Evolutionary conservation across 2,888 invertebrate species (phyloP).

Genomic region (Druceiella hillmani): DNA sequence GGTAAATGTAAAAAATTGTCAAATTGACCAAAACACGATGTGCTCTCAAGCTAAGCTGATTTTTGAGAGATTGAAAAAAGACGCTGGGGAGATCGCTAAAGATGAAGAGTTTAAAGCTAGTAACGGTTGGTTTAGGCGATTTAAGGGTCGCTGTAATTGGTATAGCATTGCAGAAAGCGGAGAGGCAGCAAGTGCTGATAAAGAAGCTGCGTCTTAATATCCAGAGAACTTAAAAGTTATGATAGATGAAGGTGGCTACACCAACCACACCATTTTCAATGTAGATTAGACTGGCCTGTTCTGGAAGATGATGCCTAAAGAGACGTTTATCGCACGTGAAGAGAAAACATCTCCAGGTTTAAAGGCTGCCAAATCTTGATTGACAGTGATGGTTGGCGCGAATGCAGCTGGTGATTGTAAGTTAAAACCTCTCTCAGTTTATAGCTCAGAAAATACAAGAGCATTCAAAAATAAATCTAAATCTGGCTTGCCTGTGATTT

Average conservation of each 20-base stretch:
- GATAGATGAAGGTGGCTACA: too few relatives aligned
- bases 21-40: too few relatives aligned
- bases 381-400: slow-evolving; percentile 23
- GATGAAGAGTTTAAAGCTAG: slow-evolving; percentile 10
- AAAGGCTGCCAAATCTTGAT: slow-evolving; percentile 24
- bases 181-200: slow-evolving; percentile 8
- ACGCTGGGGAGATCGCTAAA: too few relatives aligned
- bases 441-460: slow-evolving; percentile 15
- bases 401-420: slow-evolving; percentile 25
- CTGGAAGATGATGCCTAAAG: slow-evolving; percentile 17
- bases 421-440: slow-evolving; percentile 24
- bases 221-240: too few relatives aligned
- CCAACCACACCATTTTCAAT: slow-evolving; percentile 14
- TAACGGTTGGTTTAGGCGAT: slow-evolving; percentile 15
- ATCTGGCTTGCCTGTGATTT: too few relatives aligned
- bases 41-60: too few relatives aligned
- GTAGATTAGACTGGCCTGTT: slow-evolving; percentile 15
- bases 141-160: slow-evolving; percentile 12
- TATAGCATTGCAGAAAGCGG: slow-evolving; percentile 3
- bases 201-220: slow-evolving; percentile 11
- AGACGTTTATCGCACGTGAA: slow-evolving; percentile 14
- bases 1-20: too few relatives aligned
- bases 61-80: too few relatives aligned
- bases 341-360: slow-evolving; percentile 21
- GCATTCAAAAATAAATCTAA: too few relatives aligned